Evolutionary conservation across 2,888 invertebrate genomes (phyloP), one percentile per base, ranked within the genome.

Genomic region (Phytoseiulus persimilis): DNA sequence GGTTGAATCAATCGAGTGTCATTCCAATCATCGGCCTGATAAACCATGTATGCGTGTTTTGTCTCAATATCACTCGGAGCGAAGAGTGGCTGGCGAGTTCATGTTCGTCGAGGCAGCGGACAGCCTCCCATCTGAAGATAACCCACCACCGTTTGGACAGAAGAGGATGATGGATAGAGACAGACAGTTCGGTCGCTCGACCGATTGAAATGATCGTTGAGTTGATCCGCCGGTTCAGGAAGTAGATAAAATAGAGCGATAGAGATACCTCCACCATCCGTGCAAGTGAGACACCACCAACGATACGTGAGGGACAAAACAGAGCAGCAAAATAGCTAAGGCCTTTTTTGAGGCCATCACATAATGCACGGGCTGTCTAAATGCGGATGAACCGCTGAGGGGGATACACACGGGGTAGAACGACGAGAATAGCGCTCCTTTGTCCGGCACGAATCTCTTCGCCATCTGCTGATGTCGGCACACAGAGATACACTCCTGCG

Each of bases 401-500:
- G 65, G 87, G 87, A 87, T 87, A 87, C 87, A 87, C 87, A 87
- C 87, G 87, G 32, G 87, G 39, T 33, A 45, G 23, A 23, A 87
- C 87, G 87, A 87, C 32, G 87, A 87, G 87, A 45, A 45, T 87
- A 45, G 87, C 87, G 87, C 87, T 87, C 45, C 45, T 87, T 45
- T 87, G 87, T 33, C 87, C 33, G 87, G 87, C 39, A 33, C 87
- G 87, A 33, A 87, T 33, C 32, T 87, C 87, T 45, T 87, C 39
- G 32, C 87, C 87, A 33, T 87, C 87, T 33, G 45, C 87, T 33
- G 87, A 31, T 32, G 45, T 33, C 33, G 87, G 87, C 92, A 96
- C 95, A 92, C 98, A 98, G 90, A 96, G 94, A 93, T 98, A 98
- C 0, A 94, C 94, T 83, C 98, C 98, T 32, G 95, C 94, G 91